phyloP scores from a whole-genome alignment of 2,888 invertebrate species.

The Callosobruchus maculatus region DNA sequence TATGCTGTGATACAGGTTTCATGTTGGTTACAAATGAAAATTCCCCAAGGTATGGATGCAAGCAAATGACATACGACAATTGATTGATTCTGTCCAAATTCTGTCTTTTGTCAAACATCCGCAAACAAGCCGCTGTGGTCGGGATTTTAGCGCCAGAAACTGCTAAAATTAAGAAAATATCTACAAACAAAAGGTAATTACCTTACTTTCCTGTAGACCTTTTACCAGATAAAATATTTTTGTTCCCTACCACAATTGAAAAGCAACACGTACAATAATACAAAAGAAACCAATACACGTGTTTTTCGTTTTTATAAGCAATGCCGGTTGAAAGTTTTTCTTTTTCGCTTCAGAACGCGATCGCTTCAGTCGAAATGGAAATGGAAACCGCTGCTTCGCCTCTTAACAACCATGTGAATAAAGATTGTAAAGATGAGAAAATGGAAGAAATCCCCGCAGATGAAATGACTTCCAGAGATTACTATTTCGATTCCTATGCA shows the following conservation, averaged over 20 bases:
- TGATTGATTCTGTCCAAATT: not conserved
- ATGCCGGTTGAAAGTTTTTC: not conserved
- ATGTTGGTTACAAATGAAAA: too few relatives aligned
- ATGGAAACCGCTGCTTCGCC: conserved; percentile 53
- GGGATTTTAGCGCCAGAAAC: not conserved
- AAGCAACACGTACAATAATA: not conserved
- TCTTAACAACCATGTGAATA: conserved; percentile 33
- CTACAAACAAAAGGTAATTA: not conserved
- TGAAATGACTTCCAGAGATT: conserved; percentile 99
- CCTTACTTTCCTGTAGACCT: not conserved
- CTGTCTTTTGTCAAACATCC: not conserved
- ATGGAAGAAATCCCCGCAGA: conserved; percentile 66
- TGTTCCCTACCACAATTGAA: not conserved
- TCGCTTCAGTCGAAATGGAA: not conserved
- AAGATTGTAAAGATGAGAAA: conserved; percentile 32
- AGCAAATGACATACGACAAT: not conserved
- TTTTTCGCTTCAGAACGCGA: not conserved
- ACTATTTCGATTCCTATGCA: conserved; percentile 99
- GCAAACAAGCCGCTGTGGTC: not conserved
- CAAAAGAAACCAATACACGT: not conserved
- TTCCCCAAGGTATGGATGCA: too few relatives aligned
- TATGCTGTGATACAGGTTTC: too few relatives aligned
- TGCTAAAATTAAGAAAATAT: not conserved
- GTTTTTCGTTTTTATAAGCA: not conserved
- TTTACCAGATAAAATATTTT: not conserved